These are phyloP conservation scores for Lepisosteus osseus DNA, from an alignment of 2,113 vertebrate species.

Conservation along the genomic window DNA sequence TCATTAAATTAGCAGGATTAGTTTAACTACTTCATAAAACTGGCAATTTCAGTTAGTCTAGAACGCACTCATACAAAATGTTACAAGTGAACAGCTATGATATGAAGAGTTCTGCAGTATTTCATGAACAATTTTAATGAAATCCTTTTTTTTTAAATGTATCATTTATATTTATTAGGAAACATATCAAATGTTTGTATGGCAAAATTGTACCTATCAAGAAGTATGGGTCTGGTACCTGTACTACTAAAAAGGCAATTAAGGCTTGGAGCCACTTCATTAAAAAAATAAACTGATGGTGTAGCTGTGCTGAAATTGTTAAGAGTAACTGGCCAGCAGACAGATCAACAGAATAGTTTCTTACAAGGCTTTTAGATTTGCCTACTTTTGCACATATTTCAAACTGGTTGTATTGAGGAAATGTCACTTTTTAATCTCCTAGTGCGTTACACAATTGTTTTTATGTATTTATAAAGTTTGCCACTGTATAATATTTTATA, in stretches of 20 bases:
- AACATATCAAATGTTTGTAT: conserved; percentile 12
- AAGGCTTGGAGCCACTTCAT: conserved; percentile 3
- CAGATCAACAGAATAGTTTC: conserved; percentile 39
- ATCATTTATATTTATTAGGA: conserved; percentile 18
- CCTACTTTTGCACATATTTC: conserved; percentile 67
- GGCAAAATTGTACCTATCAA: conserved; percentile 19
- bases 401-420: conserved; percentile 56
- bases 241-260: conserved; percentile 18
- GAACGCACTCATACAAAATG: conserved; percentile 23
- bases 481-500: conserved; percentile 79
- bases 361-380: conserved; percentile 44
- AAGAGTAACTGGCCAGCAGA: conserved; percentile 16
- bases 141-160: not conserved
- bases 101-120: conserved; percentile 26
- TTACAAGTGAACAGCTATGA: not conserved
- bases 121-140: conserved; percentile 23
- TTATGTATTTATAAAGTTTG: conserved; percentile 73
- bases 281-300: conserved; percentile 8
- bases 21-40: too few species aligned
- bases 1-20: too few species aligned
- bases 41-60: not conserved
- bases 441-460: conserved; percentile 70
- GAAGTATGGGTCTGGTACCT: conserved; percentile 8
- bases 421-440: conserved; percentile 63
- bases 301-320: conserved; percentile 30